Conservation (phyloP, 2,797 vertebrate genomes). For the Atherinosoma microstoma region DNA sequence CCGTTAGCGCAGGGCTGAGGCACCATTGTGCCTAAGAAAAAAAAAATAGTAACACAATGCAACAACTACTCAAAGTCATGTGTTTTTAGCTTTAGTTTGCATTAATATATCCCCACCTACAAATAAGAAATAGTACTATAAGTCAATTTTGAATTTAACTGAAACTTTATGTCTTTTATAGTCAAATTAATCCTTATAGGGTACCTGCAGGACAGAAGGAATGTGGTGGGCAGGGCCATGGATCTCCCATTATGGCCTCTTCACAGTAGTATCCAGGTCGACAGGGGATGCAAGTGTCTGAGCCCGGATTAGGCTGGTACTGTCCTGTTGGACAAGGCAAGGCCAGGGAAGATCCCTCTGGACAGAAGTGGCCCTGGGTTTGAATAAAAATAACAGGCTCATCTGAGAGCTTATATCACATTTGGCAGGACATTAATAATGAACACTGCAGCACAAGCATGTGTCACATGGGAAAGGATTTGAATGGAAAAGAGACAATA, state of each 20-base stretch:
- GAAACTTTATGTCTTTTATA: background rate
- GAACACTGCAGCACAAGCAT: background rate
- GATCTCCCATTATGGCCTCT: slow-evolving; percentile 82
- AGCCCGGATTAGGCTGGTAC: slow-evolving; percentile 89
- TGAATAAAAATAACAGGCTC: slow-evolving; percentile 10
- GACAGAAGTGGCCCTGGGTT: slow-evolving; percentile 90
- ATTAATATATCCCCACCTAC: background rate
- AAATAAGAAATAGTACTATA: background rate
- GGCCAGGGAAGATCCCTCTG: slow-evolving; percentile 81
- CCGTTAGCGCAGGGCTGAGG: slow-evolving; percentile 89
- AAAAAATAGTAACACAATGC: background rate
- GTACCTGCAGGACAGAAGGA: slow-evolving; percentile 89
- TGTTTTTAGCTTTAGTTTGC: background rate
- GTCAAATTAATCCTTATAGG: background rate
- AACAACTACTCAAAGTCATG: background rate
- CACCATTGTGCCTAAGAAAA: slow-evolving; percentile 77
- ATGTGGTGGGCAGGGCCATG: slow-evolving; percentile 87
- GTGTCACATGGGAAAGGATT: background rate
- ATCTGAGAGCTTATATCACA: slow-evolving; percentile 5
- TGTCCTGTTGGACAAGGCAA: slow-evolving; percentile 87
- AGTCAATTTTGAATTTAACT: background rate
- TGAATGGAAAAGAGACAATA: background rate
- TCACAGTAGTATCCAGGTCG: slow-evolving; percentile 92
- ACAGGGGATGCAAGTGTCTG: slow-evolving; percentile 86
- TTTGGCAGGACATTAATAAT: slow-evolving; percentile 23